Evolutionary conservation across 2,888 invertebrate genomes (phyloP).

Genomic region (Arge pagana): DNA sequence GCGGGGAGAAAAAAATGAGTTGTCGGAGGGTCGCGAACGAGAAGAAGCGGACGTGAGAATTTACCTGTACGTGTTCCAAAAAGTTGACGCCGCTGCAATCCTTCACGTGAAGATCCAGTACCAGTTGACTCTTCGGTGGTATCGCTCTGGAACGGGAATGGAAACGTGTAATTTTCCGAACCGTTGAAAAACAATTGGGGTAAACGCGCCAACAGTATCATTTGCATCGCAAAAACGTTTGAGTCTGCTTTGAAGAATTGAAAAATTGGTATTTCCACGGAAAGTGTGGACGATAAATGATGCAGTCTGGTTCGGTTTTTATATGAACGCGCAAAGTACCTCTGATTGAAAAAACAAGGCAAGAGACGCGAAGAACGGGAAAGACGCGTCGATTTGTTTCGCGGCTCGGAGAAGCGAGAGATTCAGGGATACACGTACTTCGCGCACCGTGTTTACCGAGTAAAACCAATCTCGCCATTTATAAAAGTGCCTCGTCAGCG

Average conservation of each 20-base stretch:
- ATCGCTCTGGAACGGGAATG: conserved; percentile 65
- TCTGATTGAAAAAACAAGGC: too few species aligned
- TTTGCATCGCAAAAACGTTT: too few species aligned
- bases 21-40: neutral
- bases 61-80: conserved; percentile 89
- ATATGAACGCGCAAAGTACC: too few species aligned
- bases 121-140: conserved; percentile 75
- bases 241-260: too few species aligned
- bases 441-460: conserved; percentile 11
- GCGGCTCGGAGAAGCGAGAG: neutral
- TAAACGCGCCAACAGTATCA: too few species aligned
- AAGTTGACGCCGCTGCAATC: conserved; percentile 89
- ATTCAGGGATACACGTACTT: conserved; percentile 1
- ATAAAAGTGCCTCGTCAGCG: neutral
- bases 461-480: conserved; percentile 1
- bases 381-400: neutral
- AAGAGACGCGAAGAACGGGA: neutral
- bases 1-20: neutral
- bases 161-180: too few species aligned
- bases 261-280: too few species aligned
- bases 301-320: too few species aligned
- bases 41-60: too few species aligned
- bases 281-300: too few species aligned
- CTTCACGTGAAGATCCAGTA: conserved; percentile 73
- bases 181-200: too few species aligned